Percentiles rank a stretch among this genome's conserved stretches.
Evolutionary conservation across 2,888 invertebrate species (phyloP).

Genomic region (Plutella xylostella): DNA sequence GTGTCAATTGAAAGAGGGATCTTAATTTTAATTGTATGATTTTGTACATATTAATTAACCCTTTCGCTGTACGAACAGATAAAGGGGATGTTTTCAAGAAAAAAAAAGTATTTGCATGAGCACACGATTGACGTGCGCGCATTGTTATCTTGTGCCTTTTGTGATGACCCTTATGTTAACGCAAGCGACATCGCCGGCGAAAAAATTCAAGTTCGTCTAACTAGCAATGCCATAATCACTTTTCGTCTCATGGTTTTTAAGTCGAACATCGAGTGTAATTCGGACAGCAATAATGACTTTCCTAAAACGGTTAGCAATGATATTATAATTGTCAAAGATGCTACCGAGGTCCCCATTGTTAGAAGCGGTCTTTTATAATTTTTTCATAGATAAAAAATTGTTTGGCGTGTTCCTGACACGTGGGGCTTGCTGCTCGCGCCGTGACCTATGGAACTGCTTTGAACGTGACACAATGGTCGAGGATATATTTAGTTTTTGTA

Average conservation of each 20-base stretch:
- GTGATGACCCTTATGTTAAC: constrained; percentile 69
- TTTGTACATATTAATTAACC: constrained; percentile 68
- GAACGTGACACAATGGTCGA: constrained; percentile 61
- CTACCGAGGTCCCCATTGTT: constrained; percentile 64
- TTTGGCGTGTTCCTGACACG: constrained; percentile 69
- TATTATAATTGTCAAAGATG: constrained; percentile 71
- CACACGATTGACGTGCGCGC: constrained; percentile 66
- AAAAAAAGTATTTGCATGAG: constrained; percentile 68
- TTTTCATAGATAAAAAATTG: constrained; percentile 66
- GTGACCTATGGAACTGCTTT: constrained; percentile 69
- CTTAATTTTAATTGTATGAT: constrained; percentile 64
- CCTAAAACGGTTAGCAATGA: constrained; percentile 30
- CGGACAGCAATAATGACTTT: constrained; percentile 34
- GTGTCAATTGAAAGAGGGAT: constrained; percentile 54
- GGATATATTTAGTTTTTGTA: constrained; percentile 68
- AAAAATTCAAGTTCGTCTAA: constrained; percentile 29
- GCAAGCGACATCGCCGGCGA: constrained; percentile 31
- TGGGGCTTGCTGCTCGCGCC: constrained; percentile 55
- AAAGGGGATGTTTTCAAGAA: constrained; percentile 63
- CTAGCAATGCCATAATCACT: constrained; percentile 30
- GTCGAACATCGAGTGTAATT: constrained; percentile 32
- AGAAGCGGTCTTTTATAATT: constrained; percentile 61
- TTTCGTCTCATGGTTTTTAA: constrained; percentile 33
- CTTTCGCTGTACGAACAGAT: constrained; percentile 57
- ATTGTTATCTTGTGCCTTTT: constrained; percentile 67